Base-by-base conservation (phyloP, 2,113 vertebrate species). In the Clarias batrachus region DNA sequence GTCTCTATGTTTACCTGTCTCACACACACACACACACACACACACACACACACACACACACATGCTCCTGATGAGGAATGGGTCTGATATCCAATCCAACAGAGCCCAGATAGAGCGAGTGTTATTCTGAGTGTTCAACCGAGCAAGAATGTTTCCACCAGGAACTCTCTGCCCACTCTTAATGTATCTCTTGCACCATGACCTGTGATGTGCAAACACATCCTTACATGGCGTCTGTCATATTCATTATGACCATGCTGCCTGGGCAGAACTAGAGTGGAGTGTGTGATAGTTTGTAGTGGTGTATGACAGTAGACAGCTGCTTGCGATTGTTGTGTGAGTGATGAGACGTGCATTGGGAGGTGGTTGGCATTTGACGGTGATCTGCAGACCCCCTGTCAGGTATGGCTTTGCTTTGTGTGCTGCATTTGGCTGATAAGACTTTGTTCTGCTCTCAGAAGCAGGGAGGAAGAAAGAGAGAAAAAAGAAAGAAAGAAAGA, bases 1-100 rank as follows among this genome's bases (percentile, higher is more conserved):
- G 91, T 92, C 88, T 90, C 92, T 92, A 88, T 90, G 23, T 77
- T 91, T 93, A 91, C 92, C 90, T 90, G 91, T 93, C 94, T 91
- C 87, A 87, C n/a, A 21, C 60, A 33, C 27, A 13, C n/a, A 27
- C 65, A 3, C 23, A 25, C 8, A 27, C 25, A 66, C 65, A 23
- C 25, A 71, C 52, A 57, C 80, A 78, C 33, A 57, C 80, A 78
- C 23, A 37, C 21, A 48, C 66, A 25, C 70, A 27, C 23, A 25
- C 21, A 5, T 37, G 21, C 11, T 1, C 1, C 48, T 76, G 19
- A 74, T 41, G 33, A 59, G 65, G 59, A 33, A 76, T 62, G 21
- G 6, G 2, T 66, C 60, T 87, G 92, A 92, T 91, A 89, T 89
- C 91, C 90, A 91, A 82, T 77, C 33, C 60, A 83, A 54, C 48